These are phyloP conservation scores for Xestia rhomboidea DNA, from an alignment of 2,888 invertebrate species.

Conservation along the genomic window DNA sequence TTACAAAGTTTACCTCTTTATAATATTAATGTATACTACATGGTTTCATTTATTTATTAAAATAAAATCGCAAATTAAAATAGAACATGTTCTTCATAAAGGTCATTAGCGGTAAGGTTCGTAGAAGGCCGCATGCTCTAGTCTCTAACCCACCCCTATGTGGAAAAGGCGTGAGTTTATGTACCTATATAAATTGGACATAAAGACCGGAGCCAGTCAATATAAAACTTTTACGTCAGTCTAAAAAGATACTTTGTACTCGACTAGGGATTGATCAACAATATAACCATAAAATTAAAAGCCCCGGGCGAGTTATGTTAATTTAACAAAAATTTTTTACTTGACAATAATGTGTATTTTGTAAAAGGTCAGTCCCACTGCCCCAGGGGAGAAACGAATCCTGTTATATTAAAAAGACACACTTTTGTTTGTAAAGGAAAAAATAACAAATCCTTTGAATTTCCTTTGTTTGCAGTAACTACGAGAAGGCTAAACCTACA, in stretches of 20 bases:
- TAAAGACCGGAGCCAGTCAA: not conserved
- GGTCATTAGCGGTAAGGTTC: not conserved
- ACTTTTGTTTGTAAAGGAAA: constrained; percentile 45
- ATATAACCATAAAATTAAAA: constrained; percentile 7
- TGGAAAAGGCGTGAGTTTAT: not conserved
- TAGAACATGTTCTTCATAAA: not conserved
- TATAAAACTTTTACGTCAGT: not conserved
- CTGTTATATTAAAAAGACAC: constrained; percentile 41
- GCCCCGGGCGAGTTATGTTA: constrained; percentile 11
- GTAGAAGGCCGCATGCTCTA: not conserved
- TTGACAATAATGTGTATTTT: constrained; percentile 10
- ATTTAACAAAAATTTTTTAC: constrained; percentile 22
- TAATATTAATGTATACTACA: not conserved
- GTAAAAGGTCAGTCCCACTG: constrained; percentile 21
- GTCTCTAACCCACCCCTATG: not conserved
- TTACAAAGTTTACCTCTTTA: not conserved
- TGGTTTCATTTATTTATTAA: not conserved
- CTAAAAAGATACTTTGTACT: not conserved
- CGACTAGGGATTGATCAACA: constrained; percentile 6
- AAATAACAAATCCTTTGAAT: constrained; percentile 35
- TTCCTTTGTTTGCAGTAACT: constrained; percentile 28
- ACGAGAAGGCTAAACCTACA: not conserved
- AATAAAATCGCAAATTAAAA: not conserved
- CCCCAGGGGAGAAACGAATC: constrained; percentile 35
- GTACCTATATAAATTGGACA: not conserved